Conservation (phyloP, 2,888 invertebrate genomes). For the Cosmia trapezina region DNA sequence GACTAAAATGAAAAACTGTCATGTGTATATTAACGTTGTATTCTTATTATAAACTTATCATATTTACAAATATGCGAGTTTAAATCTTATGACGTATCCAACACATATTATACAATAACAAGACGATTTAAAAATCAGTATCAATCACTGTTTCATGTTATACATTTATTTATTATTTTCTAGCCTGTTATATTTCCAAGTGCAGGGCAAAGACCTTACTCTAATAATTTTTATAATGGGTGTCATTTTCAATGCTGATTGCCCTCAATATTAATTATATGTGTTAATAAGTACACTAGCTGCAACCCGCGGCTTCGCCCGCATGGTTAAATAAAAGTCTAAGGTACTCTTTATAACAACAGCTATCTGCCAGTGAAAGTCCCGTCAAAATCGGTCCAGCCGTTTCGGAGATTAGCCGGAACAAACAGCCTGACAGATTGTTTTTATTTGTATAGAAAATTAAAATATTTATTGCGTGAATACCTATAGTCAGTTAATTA, state of each 20-base stretch:
- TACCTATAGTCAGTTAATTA: neutral
- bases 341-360: too few relatives aligned
- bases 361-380: too few relatives aligned
- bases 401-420: too few relatives aligned
- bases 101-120: neutral
- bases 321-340: too few relatives aligned
- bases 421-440: too few relatives aligned
- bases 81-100: slow-evolving; percentile 9
- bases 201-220: neutral
- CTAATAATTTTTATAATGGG: neutral
- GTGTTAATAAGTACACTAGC: too few relatives aligned
- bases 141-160: neutral
- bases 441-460: too few relatives aligned
- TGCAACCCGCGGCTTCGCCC: too few relatives aligned
- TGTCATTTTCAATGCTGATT: neutral
- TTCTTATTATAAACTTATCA: slow-evolving; percentile 39
- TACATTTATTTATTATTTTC: neutral
- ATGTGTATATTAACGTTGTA: slow-evolving; percentile 11
- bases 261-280: neutral
- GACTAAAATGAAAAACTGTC: slow-evolving; percentile 5
- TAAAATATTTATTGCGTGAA: neutral
- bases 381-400: too few relatives aligned
- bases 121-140: slow-evolving; percentile 1
- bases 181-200: neutral
- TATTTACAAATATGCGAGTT: slow-evolving; percentile 47